Evolutionary conservation across 2,113 vertebrate species (phyloP).

Genomic region (Syngnathoides biaculeatus): DNA sequence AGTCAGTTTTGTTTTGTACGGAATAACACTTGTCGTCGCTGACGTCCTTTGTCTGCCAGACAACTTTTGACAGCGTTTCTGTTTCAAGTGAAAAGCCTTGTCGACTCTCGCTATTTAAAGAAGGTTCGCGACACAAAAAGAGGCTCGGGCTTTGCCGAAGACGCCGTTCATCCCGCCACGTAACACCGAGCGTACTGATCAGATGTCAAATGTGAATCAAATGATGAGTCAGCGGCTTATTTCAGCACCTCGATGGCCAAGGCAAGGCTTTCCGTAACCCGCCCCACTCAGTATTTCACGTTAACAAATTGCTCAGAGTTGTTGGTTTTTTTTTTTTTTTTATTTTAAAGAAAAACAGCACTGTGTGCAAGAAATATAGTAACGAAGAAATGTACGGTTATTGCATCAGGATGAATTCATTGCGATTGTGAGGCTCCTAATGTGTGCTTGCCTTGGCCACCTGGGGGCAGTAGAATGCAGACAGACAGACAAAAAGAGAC

Average conservation of each 20-base stretch:
- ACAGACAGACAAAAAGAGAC: too few relatives aligned
- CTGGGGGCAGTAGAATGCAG: too few relatives aligned
- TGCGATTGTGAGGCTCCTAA: background rate
- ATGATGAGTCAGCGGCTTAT: constrained; percentile 10
- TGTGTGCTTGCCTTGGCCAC: too few relatives aligned
- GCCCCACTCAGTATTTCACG: too few relatives aligned
- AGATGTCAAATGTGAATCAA: constrained; percentile 40
- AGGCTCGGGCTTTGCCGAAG: constrained; percentile 17
- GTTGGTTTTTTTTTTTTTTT: too few relatives aligned
- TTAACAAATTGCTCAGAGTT: too few relatives aligned
- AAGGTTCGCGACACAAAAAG: constrained; percentile 40
- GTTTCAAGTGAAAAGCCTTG: constrained; percentile 56
- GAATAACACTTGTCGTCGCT: constrained; percentile 49
- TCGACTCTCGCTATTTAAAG: constrained; percentile 62
- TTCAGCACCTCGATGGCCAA: constrained; percentile 4
- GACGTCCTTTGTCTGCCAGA: constrained; percentile 57
- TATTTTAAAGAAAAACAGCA: too few relatives aligned
- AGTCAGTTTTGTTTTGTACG: constrained; percentile 52
- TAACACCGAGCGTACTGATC: constrained; percentile 46
- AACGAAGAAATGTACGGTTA: too few relatives aligned
- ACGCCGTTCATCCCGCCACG: constrained; percentile 37
- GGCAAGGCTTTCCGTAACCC: too few relatives aligned
- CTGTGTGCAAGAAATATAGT: too few relatives aligned
- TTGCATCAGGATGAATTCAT: background rate
- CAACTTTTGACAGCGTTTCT: constrained; percentile 66